Base-by-base conservation (phyloP, 2,113 vertebrate genomes). In the Xerus inauris region DNA sequence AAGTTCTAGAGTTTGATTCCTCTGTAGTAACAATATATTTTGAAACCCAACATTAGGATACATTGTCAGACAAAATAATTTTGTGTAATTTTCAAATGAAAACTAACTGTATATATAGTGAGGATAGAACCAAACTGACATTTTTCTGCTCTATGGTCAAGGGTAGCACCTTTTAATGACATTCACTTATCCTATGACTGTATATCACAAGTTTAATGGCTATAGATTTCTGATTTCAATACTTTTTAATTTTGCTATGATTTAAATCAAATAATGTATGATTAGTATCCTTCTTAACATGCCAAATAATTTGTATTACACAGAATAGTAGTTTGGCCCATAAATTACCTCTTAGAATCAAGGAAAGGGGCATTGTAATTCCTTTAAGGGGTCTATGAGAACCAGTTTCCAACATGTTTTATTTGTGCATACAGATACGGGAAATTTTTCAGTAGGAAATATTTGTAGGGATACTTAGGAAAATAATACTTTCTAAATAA, bases 271-370 rank as follows among this genome's bases (percentile, higher is more conserved):
- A 40, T 49, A 69, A 62, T 3, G 3, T 49, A 54, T 65, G 40
- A 64, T 16, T 89, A 80, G 45, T 82, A 82, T 87, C 19, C 82
- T 77, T 92, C 40, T 26, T 86, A 85, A 54, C 3, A 28, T 85
- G 40, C 5, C 26, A 71, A 94, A 65, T 82, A 51, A 17, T 96
- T 91, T 93, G 8, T 88, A 40, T 72, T 87, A 22, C 40, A 45
- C 26, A 82, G 13, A 28, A 47, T 40, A 86, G 8, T 65, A 38
- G 3, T 87, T 96, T 91, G 62, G 32, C 19, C 14, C 30, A 71
- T 75, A 86, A 88, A 45, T 88, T 72, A 80, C 28, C 12, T 97
- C 17, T 86, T 64, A 94, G 38, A 89, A 87, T 90, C 69, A 92
- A 90, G 38, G 20, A 84, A 95, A 6, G 1, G 42, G 89, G 65